A percentile compares a stretch with the other conserved stretches of the same genome.
These are phyloP conservation scores for Sorex araneus DNA, from an alignment of 2,113 vertebrate genomes.

Conservation along the genomic window DNA sequence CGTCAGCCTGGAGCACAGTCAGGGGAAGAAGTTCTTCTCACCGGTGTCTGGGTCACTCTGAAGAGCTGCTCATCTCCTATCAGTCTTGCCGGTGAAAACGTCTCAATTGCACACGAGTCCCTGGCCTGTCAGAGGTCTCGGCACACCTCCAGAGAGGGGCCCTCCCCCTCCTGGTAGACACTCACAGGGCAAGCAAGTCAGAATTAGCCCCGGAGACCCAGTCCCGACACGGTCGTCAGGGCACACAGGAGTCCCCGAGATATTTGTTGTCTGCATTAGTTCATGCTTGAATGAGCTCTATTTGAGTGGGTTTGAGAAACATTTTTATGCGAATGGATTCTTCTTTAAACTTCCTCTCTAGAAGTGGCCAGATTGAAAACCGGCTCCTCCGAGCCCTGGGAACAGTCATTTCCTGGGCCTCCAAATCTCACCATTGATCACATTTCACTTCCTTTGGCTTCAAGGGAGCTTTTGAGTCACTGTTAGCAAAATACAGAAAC, in stretches of 20 bases:
- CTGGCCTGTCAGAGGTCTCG: fast-evolving
- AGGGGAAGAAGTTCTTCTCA: not conserved
- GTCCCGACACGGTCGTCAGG: fast-evolving
- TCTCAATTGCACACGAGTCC: not conserved
- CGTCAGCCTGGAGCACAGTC: not conserved
- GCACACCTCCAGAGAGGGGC: not conserved
- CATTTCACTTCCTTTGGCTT: not conserved
- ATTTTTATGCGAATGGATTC: too few relatives aligned
- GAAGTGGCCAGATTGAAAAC: not conserved
- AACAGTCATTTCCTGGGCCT: not conserved
- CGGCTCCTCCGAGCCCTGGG: not conserved
- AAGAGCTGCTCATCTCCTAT: not conserved
- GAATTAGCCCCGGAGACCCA: not conserved
- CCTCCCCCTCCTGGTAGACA: not conserved
- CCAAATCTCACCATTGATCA: not conserved
- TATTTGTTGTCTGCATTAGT: not conserved
- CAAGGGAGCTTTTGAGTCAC: not conserved
- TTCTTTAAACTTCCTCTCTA: not conserved
- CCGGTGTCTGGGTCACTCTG: too few relatives aligned
- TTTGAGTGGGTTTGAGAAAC: too few relatives aligned
- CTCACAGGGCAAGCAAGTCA: too few relatives aligned
- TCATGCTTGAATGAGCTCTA: too few relatives aligned
- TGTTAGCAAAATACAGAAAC: not conserved
- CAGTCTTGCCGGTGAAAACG: not conserved
- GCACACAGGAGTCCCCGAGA: not conserved